These are phyloP conservation scores for Nezara viridula DNA, from an alignment of 2,888 invertebrate species.

Conservation along the genomic window DNA sequence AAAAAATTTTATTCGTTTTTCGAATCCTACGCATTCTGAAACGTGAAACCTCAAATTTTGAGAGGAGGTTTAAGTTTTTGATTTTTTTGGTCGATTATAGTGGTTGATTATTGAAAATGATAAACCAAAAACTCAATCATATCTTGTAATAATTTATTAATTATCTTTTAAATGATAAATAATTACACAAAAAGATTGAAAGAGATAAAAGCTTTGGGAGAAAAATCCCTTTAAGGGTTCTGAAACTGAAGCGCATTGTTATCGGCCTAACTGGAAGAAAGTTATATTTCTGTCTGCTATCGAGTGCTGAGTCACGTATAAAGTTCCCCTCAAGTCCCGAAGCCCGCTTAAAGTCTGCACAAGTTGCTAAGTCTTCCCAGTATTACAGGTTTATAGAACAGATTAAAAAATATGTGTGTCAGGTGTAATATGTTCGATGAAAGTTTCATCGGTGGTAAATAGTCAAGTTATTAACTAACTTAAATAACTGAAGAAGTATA, in stretches of 20 bases:
- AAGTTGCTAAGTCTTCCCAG: background rate
- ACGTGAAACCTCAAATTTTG: too few relatives aligned
- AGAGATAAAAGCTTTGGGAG: background rate
- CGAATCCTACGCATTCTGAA: too few relatives aligned
- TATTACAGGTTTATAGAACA: slow-evolving; percentile 17
- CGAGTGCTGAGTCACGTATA: slow-evolving; percentile 27
- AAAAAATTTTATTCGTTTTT: too few relatives aligned
- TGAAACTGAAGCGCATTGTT: slow-evolving; percentile 31
- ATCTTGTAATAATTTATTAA: too few relatives aligned
- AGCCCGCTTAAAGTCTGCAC: slow-evolving; percentile 18
- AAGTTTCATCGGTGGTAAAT: background rate
- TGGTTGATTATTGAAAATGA: too few relatives aligned
- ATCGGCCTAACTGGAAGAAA: slow-evolving; percentile 23
- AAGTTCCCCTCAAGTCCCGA: background rate
- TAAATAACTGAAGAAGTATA: too few relatives aligned
- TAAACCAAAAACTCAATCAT: too few relatives aligned
- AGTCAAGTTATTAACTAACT: background rate
- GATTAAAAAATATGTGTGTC: background rate
- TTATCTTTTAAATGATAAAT: background rate
- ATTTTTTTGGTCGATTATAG: too few relatives aligned
- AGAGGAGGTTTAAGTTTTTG: too few relatives aligned
- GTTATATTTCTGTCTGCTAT: slow-evolving; percentile 31
- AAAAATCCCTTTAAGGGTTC: background rate
- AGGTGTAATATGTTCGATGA: background rate
- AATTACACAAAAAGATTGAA: background rate